Conservation (phyloP, 2,888 invertebrate species). For the Ametastegia equiseti region DNA sequence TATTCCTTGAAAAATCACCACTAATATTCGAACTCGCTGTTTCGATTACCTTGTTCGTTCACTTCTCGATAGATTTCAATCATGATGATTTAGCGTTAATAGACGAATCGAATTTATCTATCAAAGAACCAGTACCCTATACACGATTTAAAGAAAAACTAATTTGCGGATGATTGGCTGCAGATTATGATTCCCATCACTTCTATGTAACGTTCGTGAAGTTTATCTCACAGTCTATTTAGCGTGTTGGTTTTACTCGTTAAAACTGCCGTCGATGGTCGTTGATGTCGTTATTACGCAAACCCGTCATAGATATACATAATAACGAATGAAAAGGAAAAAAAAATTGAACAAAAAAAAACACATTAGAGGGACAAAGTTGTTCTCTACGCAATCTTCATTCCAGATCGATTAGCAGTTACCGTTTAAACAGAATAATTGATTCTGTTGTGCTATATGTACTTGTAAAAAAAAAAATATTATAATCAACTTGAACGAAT, state of each 20-base stretch:
- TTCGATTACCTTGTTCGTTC: no score
- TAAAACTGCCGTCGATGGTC: neutral
- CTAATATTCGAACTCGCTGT: no score
- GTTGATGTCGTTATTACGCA: neutral
- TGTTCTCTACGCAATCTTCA: neutral
- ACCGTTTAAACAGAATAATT: neutral
- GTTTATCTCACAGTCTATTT: neutral
- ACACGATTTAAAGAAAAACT: neutral
- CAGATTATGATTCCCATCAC: neutral
- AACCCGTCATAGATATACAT: constrained; percentile 3
- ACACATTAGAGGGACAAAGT: neutral
- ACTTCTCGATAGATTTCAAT: no score
- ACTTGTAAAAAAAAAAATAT: no score
- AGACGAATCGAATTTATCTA: no score
- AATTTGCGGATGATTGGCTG: no score
- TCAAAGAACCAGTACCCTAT: no score
- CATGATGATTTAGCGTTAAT: no score
- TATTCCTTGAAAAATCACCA: neutral
- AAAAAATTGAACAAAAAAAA: neutral
- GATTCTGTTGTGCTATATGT: no score
- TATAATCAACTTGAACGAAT: no score
- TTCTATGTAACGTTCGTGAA: neutral
- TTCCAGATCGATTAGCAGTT: neutral
- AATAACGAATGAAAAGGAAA: neutral
- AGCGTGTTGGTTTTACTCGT: neutral